phyloP scores from a whole-genome alignment of 2,888 invertebrate species.

The Enchytraeus crypticus region DNA sequence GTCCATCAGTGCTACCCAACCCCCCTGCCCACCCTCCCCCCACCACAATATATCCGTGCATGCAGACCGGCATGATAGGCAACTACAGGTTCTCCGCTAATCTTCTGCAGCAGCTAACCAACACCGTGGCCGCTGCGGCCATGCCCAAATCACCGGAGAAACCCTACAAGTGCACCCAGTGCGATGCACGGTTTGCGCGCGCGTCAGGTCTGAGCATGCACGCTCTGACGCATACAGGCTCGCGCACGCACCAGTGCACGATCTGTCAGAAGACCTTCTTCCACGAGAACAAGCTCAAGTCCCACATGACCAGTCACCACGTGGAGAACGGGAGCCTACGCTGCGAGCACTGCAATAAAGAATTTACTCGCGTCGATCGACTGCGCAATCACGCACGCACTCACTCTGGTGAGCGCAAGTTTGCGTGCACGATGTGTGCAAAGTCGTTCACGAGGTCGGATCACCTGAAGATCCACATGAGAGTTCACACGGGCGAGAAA shows the following conservation, averaged over 20 bases:
- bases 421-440: not conserved
- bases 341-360: not conserved
- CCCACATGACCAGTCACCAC: not conserved
- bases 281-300: not conserved
- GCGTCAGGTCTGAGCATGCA: constrained; percentile 1
- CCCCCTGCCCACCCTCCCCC: not conserved
- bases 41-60: not conserved
- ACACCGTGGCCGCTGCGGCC: not conserved
- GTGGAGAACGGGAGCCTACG: too few species aligned
- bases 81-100: not conserved
- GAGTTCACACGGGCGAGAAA: not conserved
- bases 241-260: not conserved
- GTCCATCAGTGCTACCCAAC: not conserved
- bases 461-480: not conserved
- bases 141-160: not conserved
- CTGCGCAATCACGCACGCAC: not conserved
- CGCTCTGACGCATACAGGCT: not conserved
- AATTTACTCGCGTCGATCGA: not conserved
- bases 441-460: not conserved
- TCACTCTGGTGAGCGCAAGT: not conserved
- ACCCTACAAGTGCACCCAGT: not conserved
- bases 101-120: not conserved
- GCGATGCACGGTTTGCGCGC: not conserved
- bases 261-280: not conserved
- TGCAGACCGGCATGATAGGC: not conserved